Evolutionary conservation across 2,797 vertebrate genomes (phyloP).

Genomic region (Anomalospiza imberbis): DNA sequence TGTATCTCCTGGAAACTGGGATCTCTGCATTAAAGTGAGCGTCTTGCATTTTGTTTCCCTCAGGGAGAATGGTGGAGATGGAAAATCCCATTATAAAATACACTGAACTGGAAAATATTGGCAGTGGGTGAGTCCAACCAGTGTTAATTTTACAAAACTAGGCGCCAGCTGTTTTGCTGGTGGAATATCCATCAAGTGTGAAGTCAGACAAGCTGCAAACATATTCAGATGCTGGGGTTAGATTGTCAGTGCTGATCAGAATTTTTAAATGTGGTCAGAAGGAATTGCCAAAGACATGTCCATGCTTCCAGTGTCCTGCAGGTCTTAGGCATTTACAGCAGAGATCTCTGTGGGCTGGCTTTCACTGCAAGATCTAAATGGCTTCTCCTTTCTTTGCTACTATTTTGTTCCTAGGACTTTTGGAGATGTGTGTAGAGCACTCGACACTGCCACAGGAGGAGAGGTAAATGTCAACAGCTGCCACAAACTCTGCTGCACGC

Average conservation of each 20-base stretch:
- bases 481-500: not conserved
- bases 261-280: not conserved
- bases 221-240: not conserved
- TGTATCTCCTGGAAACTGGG: not conserved
- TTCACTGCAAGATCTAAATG: not conserved
- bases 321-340: not conserved
- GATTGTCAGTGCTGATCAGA: not conserved
- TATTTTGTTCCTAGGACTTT: not conserved
- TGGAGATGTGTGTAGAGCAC: not conserved
- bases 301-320: not conserved
- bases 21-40: not conserved
- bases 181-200: not conserved
- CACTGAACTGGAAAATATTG: slow-evolving; percentile 89
- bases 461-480: not conserved
- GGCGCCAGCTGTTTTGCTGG: not conserved
- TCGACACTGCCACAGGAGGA: not conserved
- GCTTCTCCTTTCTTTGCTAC: not conserved
- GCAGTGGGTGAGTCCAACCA: slow-evolving; percentile 82
- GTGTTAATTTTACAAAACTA: not conserved
- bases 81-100: slow-evolving; percentile 95
- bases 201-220: not conserved
- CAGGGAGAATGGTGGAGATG: slow-evolving; percentile 91
- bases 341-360: not conserved
- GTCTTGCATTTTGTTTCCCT: slow-evolving; percentile 21
- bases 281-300: too few relatives aligned